Percentiles rank a stretch among this genome's conserved stretches.
phyloP scores from a whole-genome alignment of 2,797 vertebrate species.

The Molossus alvarezi region DNA sequence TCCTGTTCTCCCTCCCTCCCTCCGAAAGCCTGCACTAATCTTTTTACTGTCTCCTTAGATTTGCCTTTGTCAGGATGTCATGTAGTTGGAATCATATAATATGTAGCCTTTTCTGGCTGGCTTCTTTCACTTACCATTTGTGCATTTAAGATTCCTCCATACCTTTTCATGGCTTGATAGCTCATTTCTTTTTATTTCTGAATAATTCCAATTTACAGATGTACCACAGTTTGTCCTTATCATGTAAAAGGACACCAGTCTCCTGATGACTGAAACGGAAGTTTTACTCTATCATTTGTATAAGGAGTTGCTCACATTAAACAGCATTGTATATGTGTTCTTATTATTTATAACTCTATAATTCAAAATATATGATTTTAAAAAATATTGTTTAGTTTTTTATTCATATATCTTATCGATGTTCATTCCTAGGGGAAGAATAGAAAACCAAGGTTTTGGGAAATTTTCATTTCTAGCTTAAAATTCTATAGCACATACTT shows the following conservation, averaged over 20 bases:
- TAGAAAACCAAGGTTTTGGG: not conserved
- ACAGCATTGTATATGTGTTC: not conserved
- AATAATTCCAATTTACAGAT: not conserved
- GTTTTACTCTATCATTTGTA: not conserved
- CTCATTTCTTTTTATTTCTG: not conserved
- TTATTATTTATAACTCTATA: not conserved
- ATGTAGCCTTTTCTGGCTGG: not conserved
- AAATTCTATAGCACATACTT: constrained; percentile 32
- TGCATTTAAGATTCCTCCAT: not conserved
- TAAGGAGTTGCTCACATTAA: constrained; percentile 13
- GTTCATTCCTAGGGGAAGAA: not conserved
- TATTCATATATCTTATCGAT: not conserved
- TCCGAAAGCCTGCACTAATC: not conserved
- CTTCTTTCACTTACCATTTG: not conserved
- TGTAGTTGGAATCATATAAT: not conserved
- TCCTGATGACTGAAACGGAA: not conserved
- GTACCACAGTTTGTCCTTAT: not conserved
- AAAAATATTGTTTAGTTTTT: constrained; percentile 1
- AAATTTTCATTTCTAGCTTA: constrained; percentile 12
- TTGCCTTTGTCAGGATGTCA: not conserved
- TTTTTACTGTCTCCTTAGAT: not conserved
- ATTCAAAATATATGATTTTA: constrained; percentile 32
- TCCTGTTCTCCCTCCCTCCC: not conserved
- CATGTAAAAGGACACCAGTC: not conserved
- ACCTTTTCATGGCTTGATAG: not conserved